Base-by-base conservation (phyloP, 1,140 invertebrate species). In the Drosophila ambigua region DNA sequence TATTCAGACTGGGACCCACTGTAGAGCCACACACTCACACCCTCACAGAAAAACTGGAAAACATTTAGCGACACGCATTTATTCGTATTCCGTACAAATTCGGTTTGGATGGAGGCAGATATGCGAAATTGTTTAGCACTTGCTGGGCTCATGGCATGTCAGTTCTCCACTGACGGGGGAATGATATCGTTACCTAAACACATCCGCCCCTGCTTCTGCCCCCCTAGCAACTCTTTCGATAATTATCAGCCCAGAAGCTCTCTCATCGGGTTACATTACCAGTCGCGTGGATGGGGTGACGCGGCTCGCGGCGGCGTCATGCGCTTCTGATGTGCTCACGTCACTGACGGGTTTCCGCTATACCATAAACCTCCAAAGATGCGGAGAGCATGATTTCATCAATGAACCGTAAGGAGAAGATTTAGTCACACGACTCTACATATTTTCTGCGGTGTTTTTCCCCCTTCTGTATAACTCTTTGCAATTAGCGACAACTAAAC, bases 371-470 rank as follows among this genome's bases (percentile, higher is more conserved):
- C 63, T 35, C 28, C 61, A 45, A 24, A 15, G 11, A 50, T 15
- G 3, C 45, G 6, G 50, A 11, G 11, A 45, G 46, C 53, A 78
- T 78, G 57, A 62, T 51, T 67, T 51, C 63, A 68, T 74, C 79
- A 83, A 82, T 76, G 67, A 57, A 77, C 45, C 65, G 48, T 35
- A 65, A 61, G 54, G 48, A 53, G 13, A 67, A 69, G 20, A 20
- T 59, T 85, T 81, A 81, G 78, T 85, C 82, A 84, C 77, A 87
- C 79, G 82, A 61, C 64, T 26, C 26, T 35, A 15, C 11, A 39
- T 13, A 39, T 39, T 75, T 46, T 48, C 43, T 43, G 39, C 24
- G 50, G 35, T 13, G 65, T 41, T 52, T 4, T 39, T 5, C 11
- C 35, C 35, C 35, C 23, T 23, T 54, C 23, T 75, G 71, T 50